Conservation (phyloP, 2,113 vertebrate species). For the Leptosomus discolor region DNA sequence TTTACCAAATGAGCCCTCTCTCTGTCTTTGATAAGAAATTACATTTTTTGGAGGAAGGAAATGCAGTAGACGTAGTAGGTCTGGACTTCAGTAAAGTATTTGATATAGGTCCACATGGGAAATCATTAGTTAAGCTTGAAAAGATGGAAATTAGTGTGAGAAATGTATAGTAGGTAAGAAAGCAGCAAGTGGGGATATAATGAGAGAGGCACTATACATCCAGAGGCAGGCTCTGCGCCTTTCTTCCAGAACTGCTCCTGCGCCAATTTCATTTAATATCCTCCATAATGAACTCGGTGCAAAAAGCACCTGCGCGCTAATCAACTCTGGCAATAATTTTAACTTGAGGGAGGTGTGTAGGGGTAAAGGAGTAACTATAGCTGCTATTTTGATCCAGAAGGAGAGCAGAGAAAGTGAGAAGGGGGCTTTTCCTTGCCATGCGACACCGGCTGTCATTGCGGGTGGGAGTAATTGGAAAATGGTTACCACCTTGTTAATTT, state of each 20-base stretch:
- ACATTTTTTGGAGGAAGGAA: background rate
- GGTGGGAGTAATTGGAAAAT: background rate
- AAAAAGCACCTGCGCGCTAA: background rate
- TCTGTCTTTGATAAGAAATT: background rate
- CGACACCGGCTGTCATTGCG: accelerated
- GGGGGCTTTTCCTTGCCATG: background rate
- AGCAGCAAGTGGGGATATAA: background rate
- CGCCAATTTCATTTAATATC: background rate
- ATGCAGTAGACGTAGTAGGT: background rate
- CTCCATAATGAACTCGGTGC: background rate
- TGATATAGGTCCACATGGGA: background rate
- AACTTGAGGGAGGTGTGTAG: background rate
- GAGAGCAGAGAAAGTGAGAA: background rate
- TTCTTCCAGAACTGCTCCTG: background rate
- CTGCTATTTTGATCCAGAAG: background rate
- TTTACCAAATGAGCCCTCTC: background rate
- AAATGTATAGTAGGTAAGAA: background rate
- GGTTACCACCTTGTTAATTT: background rate
- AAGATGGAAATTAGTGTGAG: background rate
- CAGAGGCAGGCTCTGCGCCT: background rate
- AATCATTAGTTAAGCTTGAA: background rate
- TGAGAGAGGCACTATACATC: background rate
- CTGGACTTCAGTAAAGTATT: background rate
- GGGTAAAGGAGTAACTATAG: background rate
- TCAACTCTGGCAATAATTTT: background rate